These are phyloP conservation scores for Agrotis clavis DNA, from an alignment of 2,888 invertebrate genomes.

Conservation along the genomic window DNA sequence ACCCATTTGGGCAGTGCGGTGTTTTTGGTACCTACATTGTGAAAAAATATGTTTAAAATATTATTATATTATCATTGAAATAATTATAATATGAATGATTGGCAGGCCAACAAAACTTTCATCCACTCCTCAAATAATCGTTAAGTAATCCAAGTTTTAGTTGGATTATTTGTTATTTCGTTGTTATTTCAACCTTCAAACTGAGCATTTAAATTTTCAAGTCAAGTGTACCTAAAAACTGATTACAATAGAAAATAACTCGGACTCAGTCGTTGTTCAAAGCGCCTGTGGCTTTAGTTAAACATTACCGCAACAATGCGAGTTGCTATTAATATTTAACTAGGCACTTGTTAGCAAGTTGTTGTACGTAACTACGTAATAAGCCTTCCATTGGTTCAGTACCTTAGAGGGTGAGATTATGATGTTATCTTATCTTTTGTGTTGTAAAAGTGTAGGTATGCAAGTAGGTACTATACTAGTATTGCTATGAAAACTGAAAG, in stretches of 20 bases:
- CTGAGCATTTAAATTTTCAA: not conserved
- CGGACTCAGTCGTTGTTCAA: not conserved
- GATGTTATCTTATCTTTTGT: not conserved
- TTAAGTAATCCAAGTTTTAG: constrained; percentile 2
- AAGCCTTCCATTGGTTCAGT: constrained; percentile 24
- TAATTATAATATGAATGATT: too few relatives aligned
- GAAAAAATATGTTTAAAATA: too few relatives aligned
- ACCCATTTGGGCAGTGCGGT: too few relatives aligned
- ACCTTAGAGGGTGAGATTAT: not conserved
- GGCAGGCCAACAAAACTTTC: not conserved
- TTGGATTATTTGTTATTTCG: not conserved
- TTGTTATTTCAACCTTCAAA: not conserved
- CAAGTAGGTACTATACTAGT: too few relatives aligned
- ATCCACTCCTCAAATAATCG: not conserved
- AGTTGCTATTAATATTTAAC: constrained; percentile 54
- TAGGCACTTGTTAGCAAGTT: constrained; percentile 46
- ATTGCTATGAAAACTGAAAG: too few relatives aligned
- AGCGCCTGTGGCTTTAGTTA: constrained; percentile 54
- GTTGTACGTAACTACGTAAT: not conserved
- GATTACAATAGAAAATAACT: not conserved
- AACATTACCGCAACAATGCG: constrained; percentile 33
- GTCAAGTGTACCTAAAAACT: constrained; percentile 3
- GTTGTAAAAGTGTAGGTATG: too few relatives aligned
- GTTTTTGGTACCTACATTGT: too few relatives aligned
- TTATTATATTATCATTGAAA: too few relatives aligned